Base-by-base conservation (phyloP, 2,113 vertebrate species). In the Cnemophilus loriae region DNA sequence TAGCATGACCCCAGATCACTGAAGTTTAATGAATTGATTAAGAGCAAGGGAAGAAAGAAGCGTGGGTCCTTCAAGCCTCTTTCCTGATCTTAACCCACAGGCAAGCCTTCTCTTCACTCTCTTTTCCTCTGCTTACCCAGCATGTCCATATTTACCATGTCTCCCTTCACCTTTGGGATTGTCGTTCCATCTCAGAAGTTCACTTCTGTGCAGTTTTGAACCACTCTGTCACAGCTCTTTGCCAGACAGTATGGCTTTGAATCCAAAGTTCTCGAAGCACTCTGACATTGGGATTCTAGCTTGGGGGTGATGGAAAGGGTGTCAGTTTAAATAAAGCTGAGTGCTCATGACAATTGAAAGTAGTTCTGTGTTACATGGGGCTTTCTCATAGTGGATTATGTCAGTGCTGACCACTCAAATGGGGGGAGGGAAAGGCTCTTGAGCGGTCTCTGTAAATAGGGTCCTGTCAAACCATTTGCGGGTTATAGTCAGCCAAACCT, bases 271-370 rank as follows among this genome's bases (percentile, higher is more conserved):
- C 92, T 91, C 96, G 94, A 97, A 97, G 90, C 82, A 81, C 86
- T 96, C 84, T 94, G 96, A 95, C 93, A 96, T 27, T 90, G 89
- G 94, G 74, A 93, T 94, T 97, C 92, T 97, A 95, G 96, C 96
- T 97, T 90, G 93, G 84, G 96, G 96, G 91, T 95, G 93, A 94
- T 88, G 84, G 94, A 96, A 86, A 86, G 77, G 57, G 94, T 95
- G 96, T 97, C 97, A 96, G 78, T 94, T 96, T 93, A 94, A 97
- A 97, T 97, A 97, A 97, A 88, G 67, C 89, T 96, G 94, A 96
- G 70, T 79, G 93, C 90, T 95, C 84, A 52, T 95, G 97, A 97
- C 96, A 94, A 96, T 86, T 96, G 90, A 86, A 95, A 97, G 93
- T 76, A 95, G 88, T 91, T 92, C 84, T 88, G 63, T 77, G 22